phyloP scores from a whole-genome alignment of 2,797 vertebrate species.

The Nannoperca australis region DNA sequence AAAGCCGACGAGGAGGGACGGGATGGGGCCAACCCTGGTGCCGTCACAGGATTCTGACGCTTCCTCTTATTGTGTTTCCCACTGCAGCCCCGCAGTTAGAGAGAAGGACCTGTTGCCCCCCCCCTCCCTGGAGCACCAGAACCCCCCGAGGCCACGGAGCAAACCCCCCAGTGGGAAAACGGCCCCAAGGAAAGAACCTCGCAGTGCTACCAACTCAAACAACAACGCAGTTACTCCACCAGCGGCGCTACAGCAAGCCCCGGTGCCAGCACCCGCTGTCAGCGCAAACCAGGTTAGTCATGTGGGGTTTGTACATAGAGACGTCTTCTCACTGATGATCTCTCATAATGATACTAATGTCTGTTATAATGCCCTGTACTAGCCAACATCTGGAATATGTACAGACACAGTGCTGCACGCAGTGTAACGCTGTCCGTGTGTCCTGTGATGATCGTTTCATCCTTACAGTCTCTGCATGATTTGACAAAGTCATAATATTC shows the following conservation, averaged over 20 bases:
- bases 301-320: background rate
- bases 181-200: constrained; percentile 94
- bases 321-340: background rate
- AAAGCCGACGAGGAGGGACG: no score
- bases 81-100: constrained; percentile 85
- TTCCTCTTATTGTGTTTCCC: constrained; percentile 48
- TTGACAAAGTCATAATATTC: constrained; percentile 37
- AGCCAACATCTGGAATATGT: constrained; percentile 24
- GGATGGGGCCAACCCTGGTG: no score
- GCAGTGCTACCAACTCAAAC: constrained; percentile 80
- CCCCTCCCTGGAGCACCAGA: constrained; percentile 73
- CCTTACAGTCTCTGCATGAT: constrained; percentile 26
- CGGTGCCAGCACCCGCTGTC: constrained; percentile 60
- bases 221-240: constrained; percentile 64
- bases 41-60: background rate
- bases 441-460: constrained; percentile 19
- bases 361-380: background rate
- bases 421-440: constrained; percentile 7
- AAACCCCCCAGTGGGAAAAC: constrained; percentile 91
- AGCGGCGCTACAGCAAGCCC: constrained; percentile 58
- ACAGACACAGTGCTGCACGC: background rate
- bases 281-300: constrained; percentile 69
- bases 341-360: background rate
- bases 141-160: constrained; percentile 89
- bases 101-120: constrained; percentile 91